A percentile compares a stretch with the other conserved stretches of the same genome.
Evolutionary conservation across 2,888 invertebrate genomes (phyloP).

Genomic region (Himalopsyche anomala): DNA sequence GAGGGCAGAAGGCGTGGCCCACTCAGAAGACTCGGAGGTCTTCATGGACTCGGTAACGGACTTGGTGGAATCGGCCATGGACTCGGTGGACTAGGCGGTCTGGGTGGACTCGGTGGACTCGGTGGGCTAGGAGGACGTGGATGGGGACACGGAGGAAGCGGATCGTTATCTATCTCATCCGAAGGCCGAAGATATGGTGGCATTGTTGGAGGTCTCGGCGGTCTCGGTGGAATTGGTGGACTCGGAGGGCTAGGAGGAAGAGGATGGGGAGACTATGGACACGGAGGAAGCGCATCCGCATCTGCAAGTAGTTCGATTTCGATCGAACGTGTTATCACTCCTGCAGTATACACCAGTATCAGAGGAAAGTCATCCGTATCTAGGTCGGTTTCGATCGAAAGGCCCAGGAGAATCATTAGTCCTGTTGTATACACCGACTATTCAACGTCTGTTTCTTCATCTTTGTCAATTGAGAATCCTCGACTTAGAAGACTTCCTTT

Average conservation of each 20-base stretch:
- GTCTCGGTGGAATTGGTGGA: conserved; percentile 20
- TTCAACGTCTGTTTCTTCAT: conserved; percentile 46
- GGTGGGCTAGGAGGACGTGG: conserved; percentile 51
- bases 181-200: conserved; percentile 36
- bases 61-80: conserved; percentile 3
- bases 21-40: background rate
- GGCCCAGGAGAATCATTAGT: conserved; percentile 19
- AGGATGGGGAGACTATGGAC: conserved; percentile 3
- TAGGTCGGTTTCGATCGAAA: conserved; percentile 28
- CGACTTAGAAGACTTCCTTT: background rate
- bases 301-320: too few species aligned
- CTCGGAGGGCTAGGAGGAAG: background rate
- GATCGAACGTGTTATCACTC: background rate
- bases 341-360: background rate
- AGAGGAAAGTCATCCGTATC: background rate
- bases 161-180: background rate
- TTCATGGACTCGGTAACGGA: conserved; percentile 10
- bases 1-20: background rate
- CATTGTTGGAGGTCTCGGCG: background rate
- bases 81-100: background rate
- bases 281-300: conserved; percentile 17
- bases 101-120: conserved; percentile 17
- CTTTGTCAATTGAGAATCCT: conserved; percentile 25
- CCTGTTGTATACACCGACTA: conserved; percentile 43
- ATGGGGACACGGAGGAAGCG: conserved; percentile 15